Conservation (phyloP, 2,797 vertebrate species). For the Tarsius wallacei region DNA sequence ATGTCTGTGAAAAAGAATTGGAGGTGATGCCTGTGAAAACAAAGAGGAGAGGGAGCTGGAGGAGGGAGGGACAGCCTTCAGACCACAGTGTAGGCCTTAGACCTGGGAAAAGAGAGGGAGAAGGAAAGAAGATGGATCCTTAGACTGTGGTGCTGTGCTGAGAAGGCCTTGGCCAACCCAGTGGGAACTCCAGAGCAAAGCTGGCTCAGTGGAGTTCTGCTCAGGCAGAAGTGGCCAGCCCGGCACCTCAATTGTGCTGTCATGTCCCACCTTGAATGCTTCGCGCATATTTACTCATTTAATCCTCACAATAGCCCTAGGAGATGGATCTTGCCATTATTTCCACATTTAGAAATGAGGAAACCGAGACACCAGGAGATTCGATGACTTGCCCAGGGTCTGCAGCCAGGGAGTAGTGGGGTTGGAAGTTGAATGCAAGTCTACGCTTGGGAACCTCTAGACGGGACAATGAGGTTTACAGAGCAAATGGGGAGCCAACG, state of each 20-base stretch:
- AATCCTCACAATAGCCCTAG: neutral
- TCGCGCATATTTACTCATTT: neutral
- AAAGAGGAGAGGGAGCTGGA: too few species aligned
- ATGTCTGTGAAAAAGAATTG: neutral
- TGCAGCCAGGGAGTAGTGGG: neutral
- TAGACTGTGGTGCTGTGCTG: accelerated
- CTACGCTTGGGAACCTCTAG: neutral
- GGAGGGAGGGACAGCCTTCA: neutral
- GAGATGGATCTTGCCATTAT: neutral
- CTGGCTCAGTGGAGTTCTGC: neutral
- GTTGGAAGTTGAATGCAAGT: accelerated
- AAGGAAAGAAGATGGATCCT: neutral
- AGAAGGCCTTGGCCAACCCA: neutral
- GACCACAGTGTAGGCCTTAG: neutral
- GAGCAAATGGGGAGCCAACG: neutral
- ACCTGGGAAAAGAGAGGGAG: neutral
- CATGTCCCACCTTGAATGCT: neutral
- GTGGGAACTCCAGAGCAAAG: neutral
- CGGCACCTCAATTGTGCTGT: neutral
- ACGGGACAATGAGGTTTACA: too few species aligned
- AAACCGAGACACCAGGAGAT: neutral
- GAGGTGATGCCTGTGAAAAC: neutral
- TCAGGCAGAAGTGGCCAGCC: accelerated
- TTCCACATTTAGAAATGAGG: neutral
- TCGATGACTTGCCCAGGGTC: neutral